Evolutionary conservation across 2,113 vertebrate species (phyloP).

Genomic region (Microcebus ravelobensis): DNA sequence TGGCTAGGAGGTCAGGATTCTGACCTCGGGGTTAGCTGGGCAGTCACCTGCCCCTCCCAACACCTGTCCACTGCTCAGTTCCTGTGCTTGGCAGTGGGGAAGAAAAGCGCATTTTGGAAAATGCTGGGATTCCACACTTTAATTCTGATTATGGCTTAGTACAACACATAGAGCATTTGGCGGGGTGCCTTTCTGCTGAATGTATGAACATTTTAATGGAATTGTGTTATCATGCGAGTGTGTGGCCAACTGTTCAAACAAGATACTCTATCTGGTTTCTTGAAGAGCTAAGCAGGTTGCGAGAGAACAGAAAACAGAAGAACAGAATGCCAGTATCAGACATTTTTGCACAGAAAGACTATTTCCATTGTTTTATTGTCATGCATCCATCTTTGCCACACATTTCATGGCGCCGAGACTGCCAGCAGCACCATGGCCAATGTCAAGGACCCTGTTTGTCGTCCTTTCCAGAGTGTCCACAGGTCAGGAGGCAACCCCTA

Average conservation of each 20-base stretch:
- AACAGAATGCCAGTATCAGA: neutral
- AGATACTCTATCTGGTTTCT: conserved; percentile 57
- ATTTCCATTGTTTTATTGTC: neutral
- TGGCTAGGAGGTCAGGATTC: fast-evolving
- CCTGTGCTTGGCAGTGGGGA: neutral
- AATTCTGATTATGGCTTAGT: neutral
- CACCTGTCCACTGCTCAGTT: fast-evolving
- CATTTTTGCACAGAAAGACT: neutral
- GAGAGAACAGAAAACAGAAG: neutral
- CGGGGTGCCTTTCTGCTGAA: conserved; percentile 22
- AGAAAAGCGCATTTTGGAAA: neutral
- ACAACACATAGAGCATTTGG: neutral
- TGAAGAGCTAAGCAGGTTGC: neutral
- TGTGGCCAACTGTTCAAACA: conserved; percentile 74
- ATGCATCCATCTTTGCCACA: neutral
- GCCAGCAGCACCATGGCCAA: neutral
- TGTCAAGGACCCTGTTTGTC: neutral
- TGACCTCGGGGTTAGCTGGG: neutral
- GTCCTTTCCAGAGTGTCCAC: neutral
- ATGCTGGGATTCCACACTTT: conserved; percentile 25
- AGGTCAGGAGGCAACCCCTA: neutral
- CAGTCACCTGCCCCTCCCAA: neutral
- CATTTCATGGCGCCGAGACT: neutral
- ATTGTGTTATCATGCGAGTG: conserved; percentile 18
- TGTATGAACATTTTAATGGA: conserved; percentile 42